Conservation (phyloP, 2,888 invertebrate genomes). For the Trichogramma dendrolimi region DNA sequence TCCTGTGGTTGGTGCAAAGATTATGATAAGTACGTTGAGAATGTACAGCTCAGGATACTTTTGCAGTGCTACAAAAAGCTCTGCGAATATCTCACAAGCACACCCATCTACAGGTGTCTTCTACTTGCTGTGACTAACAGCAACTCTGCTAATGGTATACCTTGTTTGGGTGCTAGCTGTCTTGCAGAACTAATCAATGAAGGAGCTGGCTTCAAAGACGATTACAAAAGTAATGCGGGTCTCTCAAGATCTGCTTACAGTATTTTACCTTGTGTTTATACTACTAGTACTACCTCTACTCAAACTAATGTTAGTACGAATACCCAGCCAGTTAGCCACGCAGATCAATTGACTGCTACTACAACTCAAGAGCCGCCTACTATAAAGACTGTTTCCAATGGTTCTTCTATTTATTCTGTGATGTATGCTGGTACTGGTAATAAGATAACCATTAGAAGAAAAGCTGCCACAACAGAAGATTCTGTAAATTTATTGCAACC, state of each 20-base stretch:
- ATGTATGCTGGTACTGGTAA: conserved; percentile 77
- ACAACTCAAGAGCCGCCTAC: conserved; percentile 35
- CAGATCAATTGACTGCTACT: conserved; percentile 10
- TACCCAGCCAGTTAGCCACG: neutral
- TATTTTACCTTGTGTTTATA: conserved; percentile 70
- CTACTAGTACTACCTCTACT: conserved; percentile 59
- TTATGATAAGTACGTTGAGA: conserved; percentile 76
- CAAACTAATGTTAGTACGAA: conserved; percentile 49
- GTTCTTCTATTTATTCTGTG: conserved; percentile 69
- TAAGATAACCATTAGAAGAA: conserved; percentile 79
- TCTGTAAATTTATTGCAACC: conserved; percentile 45
- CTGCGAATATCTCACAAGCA: conserved; percentile 76
- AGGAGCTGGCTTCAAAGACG: conserved; percentile 73
- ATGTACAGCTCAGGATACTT: conserved; percentile 74
- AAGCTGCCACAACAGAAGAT: conserved; percentile 59
- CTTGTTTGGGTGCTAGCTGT: conserved; percentile 56
- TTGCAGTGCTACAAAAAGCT: conserved; percentile 85
- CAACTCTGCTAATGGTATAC: conserved; percentile 54
- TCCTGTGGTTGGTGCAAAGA: conserved; percentile 82
- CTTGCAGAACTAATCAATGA: conserved; percentile 74
- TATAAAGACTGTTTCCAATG: conserved; percentile 55
- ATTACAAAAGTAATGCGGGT: conserved; percentile 69
- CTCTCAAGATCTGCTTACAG: conserved; percentile 71
- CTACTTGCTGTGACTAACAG: conserved; percentile 38
- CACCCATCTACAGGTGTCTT: conserved; percentile 65